phyloP scores from a whole-genome alignment of 2,888 invertebrate genomes.

The Drosophila gaucha region DNA sequence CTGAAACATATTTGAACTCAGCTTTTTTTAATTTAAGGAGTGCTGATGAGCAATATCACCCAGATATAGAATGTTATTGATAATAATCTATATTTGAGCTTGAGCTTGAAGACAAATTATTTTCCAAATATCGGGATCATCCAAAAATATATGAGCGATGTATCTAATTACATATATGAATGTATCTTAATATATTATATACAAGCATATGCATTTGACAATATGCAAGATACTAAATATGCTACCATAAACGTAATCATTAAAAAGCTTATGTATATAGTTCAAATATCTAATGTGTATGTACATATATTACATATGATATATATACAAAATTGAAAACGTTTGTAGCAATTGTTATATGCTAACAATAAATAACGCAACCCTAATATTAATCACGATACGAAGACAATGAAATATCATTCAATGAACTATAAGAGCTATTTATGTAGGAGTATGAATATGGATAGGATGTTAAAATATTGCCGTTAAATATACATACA shows the following conservation, averaged over 20 bases:
- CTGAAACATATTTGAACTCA: not conserved
- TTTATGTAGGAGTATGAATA: slow-evolving; percentile 50
- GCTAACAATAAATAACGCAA: slow-evolving; percentile 25
- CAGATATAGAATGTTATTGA: slow-evolving; percentile 1
- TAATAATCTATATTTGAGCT: not conserved
- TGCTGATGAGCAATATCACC: not conserved
- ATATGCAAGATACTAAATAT: not conserved
- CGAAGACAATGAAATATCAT: slow-evolving; percentile 79
- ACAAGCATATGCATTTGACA: too few species aligned
- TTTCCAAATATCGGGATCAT: slow-evolving; percentile 9
- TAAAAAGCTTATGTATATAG: slow-evolving; percentile 17
- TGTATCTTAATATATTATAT: not conserved
- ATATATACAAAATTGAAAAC: not conserved
- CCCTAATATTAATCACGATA: slow-evolving; percentile 50
- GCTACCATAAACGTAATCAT: slow-evolving; percentile 8
- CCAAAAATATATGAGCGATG: not conserved
- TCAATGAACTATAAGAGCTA: slow-evolving; percentile 72
- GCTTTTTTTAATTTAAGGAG: not conserved
- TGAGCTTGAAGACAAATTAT: not conserved
- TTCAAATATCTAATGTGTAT: not conserved
- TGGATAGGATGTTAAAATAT: slow-evolving; percentile 53
- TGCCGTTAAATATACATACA: slow-evolving; percentile 43
- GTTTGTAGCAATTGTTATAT: slow-evolving; percentile 17
- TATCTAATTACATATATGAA: not conserved
- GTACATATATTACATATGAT: not conserved